Conservation (phyloP, 2,113 vertebrate species). For the Scalopus aquaticus region DNA sequence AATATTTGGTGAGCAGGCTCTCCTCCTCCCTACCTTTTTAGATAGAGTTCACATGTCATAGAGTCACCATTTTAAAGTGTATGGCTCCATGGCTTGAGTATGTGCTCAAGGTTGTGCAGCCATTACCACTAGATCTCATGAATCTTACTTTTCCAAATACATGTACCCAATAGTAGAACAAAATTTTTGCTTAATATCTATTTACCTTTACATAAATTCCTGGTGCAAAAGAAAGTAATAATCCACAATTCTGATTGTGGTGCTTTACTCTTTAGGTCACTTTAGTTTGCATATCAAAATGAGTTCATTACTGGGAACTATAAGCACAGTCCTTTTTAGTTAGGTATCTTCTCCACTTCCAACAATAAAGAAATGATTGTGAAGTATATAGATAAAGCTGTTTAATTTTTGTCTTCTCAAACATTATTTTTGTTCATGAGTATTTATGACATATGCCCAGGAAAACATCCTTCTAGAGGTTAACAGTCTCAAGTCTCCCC, state of each 20-base stretch:
- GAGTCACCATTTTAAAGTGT: neutral
- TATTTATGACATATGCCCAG: neutral
- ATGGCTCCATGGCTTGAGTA: neutral
- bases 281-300: neutral
- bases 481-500: too few relatives aligned
- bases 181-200: neutral
- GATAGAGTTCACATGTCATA: neutral
- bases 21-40: neutral
- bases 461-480: neutral
- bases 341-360: neutral
- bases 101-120: neutral
- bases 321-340: neutral
- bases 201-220: neutral
- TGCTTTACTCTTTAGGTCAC: neutral
- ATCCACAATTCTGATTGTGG: neutral
- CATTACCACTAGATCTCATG: neutral
- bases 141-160: slow-evolving; percentile 4
- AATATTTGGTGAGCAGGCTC: neutral
- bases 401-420: neutral
- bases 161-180: neutral
- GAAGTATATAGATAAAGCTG: neutral
- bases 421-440: neutral
- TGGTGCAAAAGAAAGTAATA: neutral
- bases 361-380: neutral
- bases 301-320: neutral